Percentiles rank a stretch among this genome's conserved stretches.
These are phyloP conservation scores for Catocala fraxini DNA, from an alignment of 2,888 invertebrate genomes.

Conservation along the genomic window DNA sequence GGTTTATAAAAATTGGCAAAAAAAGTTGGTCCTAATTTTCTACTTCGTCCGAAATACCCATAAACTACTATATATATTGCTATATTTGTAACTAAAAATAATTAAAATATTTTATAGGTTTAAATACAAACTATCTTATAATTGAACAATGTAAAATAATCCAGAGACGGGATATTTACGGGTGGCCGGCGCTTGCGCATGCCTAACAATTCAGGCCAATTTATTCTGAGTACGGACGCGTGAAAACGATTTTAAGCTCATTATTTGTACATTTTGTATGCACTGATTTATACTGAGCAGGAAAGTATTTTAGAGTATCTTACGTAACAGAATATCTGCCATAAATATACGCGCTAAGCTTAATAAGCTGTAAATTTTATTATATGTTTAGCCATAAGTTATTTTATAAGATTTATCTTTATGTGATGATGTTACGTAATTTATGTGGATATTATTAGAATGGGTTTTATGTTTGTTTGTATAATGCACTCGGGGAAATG, in stretches of 20 bases:
- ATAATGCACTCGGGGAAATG: background rate
- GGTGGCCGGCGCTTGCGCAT: slow-evolving; percentile 53
- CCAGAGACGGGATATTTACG: slow-evolving; percentile 46
- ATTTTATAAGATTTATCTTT: too few relatives aligned
- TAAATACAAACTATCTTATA: slow-evolving; percentile 5
- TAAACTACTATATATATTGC: too few relatives aligned
- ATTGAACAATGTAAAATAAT: slow-evolving; percentile 38
- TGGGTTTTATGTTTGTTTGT: too few relatives aligned
- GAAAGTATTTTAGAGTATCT: background rate
- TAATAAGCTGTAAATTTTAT: background rate
- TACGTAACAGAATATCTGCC: background rate
- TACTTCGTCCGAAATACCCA: too few relatives aligned
- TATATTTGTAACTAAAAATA: too few relatives aligned
- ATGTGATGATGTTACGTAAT: too few relatives aligned
- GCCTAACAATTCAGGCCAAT: slow-evolving; percentile 71
- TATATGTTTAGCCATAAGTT: too few relatives aligned
- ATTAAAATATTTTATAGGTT: too few relatives aligned
- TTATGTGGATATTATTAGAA: too few relatives aligned
- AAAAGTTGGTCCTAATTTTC: too few relatives aligned
- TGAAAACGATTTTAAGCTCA: slow-evolving; percentile 50
- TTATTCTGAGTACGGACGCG: slow-evolving; percentile 53
- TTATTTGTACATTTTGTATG: slow-evolving; percentile 32
- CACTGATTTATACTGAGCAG: slow-evolving; percentile 18
- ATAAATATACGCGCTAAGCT: background rate
- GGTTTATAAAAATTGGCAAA: too few relatives aligned